phyloP scores from a whole-genome alignment of 2,113 vertebrate species.

The Pomatostomus ruficeps region DNA sequence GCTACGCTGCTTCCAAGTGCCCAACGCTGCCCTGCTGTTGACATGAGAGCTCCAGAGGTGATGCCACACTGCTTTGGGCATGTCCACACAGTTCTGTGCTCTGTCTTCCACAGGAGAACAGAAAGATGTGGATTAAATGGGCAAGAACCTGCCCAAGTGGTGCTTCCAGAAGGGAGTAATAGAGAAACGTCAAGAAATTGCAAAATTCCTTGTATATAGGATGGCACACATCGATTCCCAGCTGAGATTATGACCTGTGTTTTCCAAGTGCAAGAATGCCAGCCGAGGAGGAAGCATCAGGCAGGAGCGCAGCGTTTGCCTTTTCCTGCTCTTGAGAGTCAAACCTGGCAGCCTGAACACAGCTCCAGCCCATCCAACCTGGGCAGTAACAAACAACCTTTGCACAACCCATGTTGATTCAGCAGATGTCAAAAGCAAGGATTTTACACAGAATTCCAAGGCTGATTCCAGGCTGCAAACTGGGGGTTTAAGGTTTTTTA shows the following conservation, averaged over 20 bases:
- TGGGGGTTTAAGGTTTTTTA: not conserved
- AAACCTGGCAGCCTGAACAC: not conserved
- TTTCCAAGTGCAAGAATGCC: not conserved
- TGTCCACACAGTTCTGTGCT: rapidly evolving
- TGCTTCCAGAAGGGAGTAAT: not conserved
- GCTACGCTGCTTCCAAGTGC: not conserved
- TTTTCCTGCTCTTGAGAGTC: not conserved
- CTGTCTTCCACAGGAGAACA: not conserved
- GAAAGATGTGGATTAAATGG: not conserved
- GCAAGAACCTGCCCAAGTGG: not conserved
- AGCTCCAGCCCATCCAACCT: not conserved
- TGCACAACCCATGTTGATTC: not conserved
- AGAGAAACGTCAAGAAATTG: not conserved
- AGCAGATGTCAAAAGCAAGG: not conserved
- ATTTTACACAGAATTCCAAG: not conserved
- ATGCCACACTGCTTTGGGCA: not conserved
- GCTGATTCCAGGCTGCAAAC: not conserved
- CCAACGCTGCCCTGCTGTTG: not conserved
- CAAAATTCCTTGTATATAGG: not conserved
- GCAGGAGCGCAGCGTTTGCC: not conserved
- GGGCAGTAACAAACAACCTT: not conserved
- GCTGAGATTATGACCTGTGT: not conserved
- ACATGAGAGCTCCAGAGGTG: not conserved
- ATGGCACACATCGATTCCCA: not conserved
- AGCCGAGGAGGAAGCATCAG: not conserved